These are phyloP conservation scores for Ceratina australensis DNA, from an alignment of 1,140 invertebrate genomes.

Conservation along the genomic window DNA sequence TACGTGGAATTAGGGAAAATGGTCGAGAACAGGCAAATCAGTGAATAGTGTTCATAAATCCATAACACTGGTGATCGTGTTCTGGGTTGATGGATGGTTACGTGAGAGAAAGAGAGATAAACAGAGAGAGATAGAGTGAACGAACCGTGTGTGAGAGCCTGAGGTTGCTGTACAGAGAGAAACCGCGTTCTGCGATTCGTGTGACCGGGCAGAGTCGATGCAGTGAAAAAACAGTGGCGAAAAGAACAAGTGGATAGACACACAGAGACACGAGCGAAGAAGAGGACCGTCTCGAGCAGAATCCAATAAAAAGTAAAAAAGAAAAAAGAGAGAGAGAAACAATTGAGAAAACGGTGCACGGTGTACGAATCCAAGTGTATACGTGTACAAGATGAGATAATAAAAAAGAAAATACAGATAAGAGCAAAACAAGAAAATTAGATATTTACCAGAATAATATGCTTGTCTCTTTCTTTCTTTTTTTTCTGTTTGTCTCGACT, in stretches of 20 bases:
- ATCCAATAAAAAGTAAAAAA: background rate
- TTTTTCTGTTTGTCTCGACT: conserved; percentile 20
- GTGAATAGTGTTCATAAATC: conserved; percentile 78
- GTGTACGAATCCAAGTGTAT: background rate
- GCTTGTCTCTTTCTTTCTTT: background rate
- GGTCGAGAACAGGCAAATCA: conserved; percentile 40
- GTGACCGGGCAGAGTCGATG: conserved; percentile 11
- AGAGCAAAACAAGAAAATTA: background rate
- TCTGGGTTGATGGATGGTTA: background rate
- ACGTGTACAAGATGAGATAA: background rate
- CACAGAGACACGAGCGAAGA: background rate
- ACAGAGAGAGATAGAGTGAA: no score
- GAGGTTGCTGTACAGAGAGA: conserved; percentile 8
- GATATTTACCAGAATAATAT: background rate
- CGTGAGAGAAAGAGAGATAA: no score
- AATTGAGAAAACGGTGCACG: background rate
- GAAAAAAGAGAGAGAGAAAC: background rate
- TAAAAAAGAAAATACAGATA: background rate
- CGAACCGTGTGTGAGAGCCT: background rate
- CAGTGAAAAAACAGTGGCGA: background rate
- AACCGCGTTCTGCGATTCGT: background rate
- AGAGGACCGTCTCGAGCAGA: no score
- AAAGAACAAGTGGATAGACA: background rate
- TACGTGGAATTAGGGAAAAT: conserved; percentile 6
- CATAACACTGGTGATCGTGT: conserved; percentile 72